Base-by-base conservation (phyloP, 2,888 invertebrate species). In the Morpho helenor region DNA sequence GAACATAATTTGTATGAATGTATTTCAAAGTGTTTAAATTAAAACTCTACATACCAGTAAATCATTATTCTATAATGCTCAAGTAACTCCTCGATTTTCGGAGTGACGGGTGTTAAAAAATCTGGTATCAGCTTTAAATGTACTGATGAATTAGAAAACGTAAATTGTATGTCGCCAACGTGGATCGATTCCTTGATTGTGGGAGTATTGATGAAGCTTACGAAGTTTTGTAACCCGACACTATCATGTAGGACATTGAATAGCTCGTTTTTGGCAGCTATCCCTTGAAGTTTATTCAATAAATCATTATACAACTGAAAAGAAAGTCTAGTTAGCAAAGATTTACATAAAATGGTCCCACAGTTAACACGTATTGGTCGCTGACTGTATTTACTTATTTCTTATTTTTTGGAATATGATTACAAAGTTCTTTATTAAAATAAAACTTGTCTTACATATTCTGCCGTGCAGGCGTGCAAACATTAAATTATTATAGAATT, bases 11-110 rank as follows among this genome's bases (percentile, higher is more conserved):
- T n/a, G n/a, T n/a, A n/a, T n/a, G n/a, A n/a, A n/a, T n/a, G n/a
- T n/a, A n/a, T n/a, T n/a, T n/a, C n/a, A n/a, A n/a, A n/a, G 8
- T 43, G 42, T 7, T 74, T 71, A 47, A 49, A 43, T 59, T 22
- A 45, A 40, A 66, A 43, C 3, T 43, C 79, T 76, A 31, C 31
- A 31, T 62, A 87, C 87, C 87, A 87, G 63, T 96, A 96, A 66
- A 96, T 91, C 59, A 96, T 78, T 22, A 96, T 92, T 74, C 86
- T 85, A 71, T 93, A 95, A 70, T 93, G 85, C 44, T 92, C 90
- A 10, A 94, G 73, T 41, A 95, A 72, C 62, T 90, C 90, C 10
- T 91, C 87, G 10, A 95, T 77, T 77, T 92, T 92, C 0, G 91
- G 81, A 31, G 93, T 92, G 3, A 94, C 91, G 0, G 94, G 93